phyloP scores from a whole-genome alignment of 1,140 invertebrate species.

The Drosophila orena region DNA sequence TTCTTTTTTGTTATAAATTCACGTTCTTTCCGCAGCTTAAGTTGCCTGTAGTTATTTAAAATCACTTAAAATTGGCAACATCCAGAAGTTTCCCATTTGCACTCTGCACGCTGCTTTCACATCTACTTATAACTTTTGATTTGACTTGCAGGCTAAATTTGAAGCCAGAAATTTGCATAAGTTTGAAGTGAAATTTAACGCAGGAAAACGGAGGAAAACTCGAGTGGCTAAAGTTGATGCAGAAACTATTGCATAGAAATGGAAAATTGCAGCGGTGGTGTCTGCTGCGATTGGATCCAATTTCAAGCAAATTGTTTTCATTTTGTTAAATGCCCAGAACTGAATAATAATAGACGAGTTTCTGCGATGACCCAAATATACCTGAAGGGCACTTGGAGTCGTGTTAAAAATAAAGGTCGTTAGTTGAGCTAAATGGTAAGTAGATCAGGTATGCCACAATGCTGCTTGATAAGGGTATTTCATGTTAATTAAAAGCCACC shows the following conservation, averaged over 20 bases:
- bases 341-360: constrained; percentile 34
- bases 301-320: constrained; percentile 31
- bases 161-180: constrained; percentile 71
- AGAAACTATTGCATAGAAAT: constrained; percentile 56
- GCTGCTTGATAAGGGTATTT: not conserved
- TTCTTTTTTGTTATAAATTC: constrained; percentile 13
- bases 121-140: constrained; percentile 62
- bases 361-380: constrained; percentile 27
- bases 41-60: constrained; percentile 64
- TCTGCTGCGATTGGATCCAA: constrained; percentile 28
- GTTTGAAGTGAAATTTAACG: constrained; percentile 50
- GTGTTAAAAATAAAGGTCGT: not conserved
- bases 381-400: constrained; percentile 4
- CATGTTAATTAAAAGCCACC: no score
- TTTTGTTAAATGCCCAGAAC: constrained; percentile 17
- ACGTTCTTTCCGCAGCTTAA: constrained; percentile 29
- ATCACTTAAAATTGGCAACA: constrained; percentile 76
- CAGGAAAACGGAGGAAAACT: constrained; percentile 4
- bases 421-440: not conserved
- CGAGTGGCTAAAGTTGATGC: constrained; percentile 31
- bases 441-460: not conserved
- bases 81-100: constrained; percentile 30
- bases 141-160: constrained; percentile 49
- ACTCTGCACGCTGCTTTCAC: constrained; percentile 2
- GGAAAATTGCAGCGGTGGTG: constrained; percentile 27